These are phyloP conservation scores for Amphipyra berbera DNA, from an alignment of 2,888 invertebrate genomes.

Conservation along the genomic window DNA sequence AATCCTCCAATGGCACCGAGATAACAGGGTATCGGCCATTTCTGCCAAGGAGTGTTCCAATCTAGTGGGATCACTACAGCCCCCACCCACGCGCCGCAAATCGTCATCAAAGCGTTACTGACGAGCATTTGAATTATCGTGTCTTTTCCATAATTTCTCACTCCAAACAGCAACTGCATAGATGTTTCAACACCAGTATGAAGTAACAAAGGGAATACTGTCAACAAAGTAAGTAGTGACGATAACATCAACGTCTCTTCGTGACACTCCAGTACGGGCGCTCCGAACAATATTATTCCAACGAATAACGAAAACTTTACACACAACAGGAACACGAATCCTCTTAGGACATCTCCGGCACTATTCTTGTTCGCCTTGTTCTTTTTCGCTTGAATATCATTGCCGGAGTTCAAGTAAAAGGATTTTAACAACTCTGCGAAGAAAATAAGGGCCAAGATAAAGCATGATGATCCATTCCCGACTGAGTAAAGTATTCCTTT, in stretches of 20 bases:
- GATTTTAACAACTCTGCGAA: conserved; percentile 90
- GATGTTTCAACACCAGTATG: conserved; percentile 90
- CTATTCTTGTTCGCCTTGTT: conserved; percentile 79
- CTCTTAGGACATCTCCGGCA: conserved; percentile 87
- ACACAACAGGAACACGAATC: conserved; percentile 80
- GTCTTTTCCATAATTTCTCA: conserved; percentile 85
- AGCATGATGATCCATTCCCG: conserved; percentile 88
- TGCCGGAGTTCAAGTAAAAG: conserved; percentile 75
- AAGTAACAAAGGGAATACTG: conserved; percentile 91
- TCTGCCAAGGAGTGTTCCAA: conserved; percentile 97
- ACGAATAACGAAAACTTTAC: conserved; percentile 89
- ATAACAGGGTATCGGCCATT: conserved; percentile 93
- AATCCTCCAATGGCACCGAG: conserved; percentile 92
- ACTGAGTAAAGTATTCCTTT: conserved; percentile 90
- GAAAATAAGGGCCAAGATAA: conserved; percentile 81
- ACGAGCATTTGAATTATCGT: conserved; percentile 90
- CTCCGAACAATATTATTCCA: conserved; percentile 92
- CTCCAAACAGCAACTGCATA: conserved; percentile 87
- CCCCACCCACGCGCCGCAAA: conserved; percentile 95
- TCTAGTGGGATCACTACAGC: conserved; percentile 96
- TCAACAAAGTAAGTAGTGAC: conserved; percentile 90
- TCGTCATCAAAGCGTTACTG: conserved; percentile 88
- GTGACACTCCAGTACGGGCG: conserved; percentile 90
- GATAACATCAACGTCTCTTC: conserved; percentile 93
- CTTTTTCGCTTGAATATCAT: conserved; percentile 78